Evolutionary conservation across 2,113 vertebrate genomes (phyloP).

Genomic region (Pseudopodoces humilis): DNA sequence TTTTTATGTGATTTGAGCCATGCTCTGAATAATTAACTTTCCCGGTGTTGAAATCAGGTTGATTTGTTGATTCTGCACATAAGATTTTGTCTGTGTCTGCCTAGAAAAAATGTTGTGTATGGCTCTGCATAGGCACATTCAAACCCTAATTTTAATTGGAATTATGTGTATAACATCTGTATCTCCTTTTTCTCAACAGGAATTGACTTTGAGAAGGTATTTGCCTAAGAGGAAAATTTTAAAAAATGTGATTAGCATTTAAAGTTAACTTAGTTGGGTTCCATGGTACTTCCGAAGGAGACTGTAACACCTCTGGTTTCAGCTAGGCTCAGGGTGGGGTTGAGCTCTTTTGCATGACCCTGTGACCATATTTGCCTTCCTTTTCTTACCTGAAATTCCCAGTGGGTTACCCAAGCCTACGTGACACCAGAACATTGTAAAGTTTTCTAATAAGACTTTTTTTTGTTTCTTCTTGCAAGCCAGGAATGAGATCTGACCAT

Average conservation of each 20-base stretch:
- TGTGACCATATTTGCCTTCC: background rate
- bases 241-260: background rate
- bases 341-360: background rate
- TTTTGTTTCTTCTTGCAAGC: background rate
- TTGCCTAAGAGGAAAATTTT: background rate
- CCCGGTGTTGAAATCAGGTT: conserved; percentile 32
- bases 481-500: background rate
- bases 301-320: background rate
- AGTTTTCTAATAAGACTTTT: background rate
- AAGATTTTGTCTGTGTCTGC: background rate
- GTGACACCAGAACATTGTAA: background rate
- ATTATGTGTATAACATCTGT: background rate
- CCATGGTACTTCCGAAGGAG: background rate
- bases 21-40: conserved; percentile 4
- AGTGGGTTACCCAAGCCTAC: background rate
- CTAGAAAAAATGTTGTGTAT: background rate
- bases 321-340: background rate
- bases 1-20: background rate
- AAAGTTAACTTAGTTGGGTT: background rate
- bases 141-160: conserved; percentile 32
- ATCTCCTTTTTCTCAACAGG: background rate
- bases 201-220: background rate
- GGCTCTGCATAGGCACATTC: background rate
- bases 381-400: background rate
- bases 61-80: conserved; percentile 34